Evolutionary conservation across 2,797 vertebrate species (phyloP).

Genomic region (Pristis pectinata): DNA sequence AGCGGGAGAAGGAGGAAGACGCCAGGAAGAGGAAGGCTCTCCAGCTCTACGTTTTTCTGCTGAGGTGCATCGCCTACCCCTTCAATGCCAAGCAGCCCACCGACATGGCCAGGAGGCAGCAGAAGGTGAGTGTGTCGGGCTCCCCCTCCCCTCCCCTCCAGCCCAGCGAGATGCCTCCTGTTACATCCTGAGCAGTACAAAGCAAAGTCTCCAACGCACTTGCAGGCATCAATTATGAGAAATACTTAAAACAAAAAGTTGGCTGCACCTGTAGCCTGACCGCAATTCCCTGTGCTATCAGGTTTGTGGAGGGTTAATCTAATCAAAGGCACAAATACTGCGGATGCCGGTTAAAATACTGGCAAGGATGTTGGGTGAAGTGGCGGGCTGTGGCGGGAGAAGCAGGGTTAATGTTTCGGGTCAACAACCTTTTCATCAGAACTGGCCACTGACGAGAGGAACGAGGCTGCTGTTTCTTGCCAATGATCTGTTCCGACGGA

Average conservation of each 20-base stretch:
- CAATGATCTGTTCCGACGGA: no score
- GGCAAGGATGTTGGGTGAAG: no score
- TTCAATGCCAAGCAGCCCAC: conserved; percentile 97
- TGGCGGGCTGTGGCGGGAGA: no score
- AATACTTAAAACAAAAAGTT: not conserved
- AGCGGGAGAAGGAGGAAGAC: conserved; percentile 65
- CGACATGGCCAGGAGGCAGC: conserved; percentile 90
- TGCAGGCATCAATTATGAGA: not conserved
- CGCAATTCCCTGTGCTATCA: not conserved
- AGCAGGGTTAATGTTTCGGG: no score
- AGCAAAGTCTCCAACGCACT: not conserved
- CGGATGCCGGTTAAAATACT: no score
- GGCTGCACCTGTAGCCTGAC: no score
- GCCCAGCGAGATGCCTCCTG: not conserved
- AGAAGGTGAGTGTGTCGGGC: conserved; percentile 70
- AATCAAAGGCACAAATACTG: no score
- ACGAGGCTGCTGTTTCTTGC: no score
- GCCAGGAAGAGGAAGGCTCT: conserved; percentile 65
- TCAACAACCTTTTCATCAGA: no score
- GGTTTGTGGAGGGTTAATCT: not conserved
- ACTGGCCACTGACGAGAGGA: no score
- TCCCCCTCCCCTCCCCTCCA: no score
- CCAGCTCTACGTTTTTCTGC: conserved; percentile 86
- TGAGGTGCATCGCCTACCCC: conserved; percentile 84
- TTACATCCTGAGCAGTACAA: not conserved